phyloP scores from a whole-genome alignment of 2,888 invertebrate species.

The Schizotus pectinicornis region DNA sequence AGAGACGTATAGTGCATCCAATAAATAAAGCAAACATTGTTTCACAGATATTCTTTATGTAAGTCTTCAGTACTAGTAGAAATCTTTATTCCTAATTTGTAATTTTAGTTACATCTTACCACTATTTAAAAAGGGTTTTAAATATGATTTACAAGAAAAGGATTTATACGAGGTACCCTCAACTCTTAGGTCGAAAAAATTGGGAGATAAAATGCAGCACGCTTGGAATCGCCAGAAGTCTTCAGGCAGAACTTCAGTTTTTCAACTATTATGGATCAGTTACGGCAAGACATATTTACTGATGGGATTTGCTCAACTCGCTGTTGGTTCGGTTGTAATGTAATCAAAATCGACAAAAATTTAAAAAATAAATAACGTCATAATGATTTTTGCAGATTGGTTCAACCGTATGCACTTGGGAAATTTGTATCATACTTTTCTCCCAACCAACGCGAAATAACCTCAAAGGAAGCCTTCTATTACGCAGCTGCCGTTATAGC shows the following conservation, averaged over 20 bases:
- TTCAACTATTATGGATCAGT: conserved; percentile 38
- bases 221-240: conserved; percentile 37
- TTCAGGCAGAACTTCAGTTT: conserved; percentile 36
- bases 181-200: conserved; percentile 60
- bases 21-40: conserved; percentile 41
- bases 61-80: conserved; percentile 25
- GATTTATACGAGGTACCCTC: conserved; percentile 65
- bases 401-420: conserved; percentile 61
- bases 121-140: conserved; percentile 69
- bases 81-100: neutral
- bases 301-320: conserved; percentile 35
- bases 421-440: conserved; percentile 67
- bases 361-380: neutral
- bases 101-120: conserved; percentile 67
- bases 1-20: conserved; percentile 40
- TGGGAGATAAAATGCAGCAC: conserved; percentile 58
- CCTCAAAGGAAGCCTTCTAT: conserved; percentile 64
- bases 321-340: conserved; percentile 55
- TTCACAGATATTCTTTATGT: conserved; percentile 41
- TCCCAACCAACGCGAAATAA: conserved; percentile 5
- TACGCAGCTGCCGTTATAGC: conserved; percentile 75
- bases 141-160: conserved; percentile 65
- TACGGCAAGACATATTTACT: conserved; percentile 37
- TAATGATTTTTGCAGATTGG: conserved; percentile 21
- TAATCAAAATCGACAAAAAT: conserved; percentile 37